phyloP scores from a whole-genome alignment of 2,888 invertebrate genomes.

The Orthosia cruda region DNA sequence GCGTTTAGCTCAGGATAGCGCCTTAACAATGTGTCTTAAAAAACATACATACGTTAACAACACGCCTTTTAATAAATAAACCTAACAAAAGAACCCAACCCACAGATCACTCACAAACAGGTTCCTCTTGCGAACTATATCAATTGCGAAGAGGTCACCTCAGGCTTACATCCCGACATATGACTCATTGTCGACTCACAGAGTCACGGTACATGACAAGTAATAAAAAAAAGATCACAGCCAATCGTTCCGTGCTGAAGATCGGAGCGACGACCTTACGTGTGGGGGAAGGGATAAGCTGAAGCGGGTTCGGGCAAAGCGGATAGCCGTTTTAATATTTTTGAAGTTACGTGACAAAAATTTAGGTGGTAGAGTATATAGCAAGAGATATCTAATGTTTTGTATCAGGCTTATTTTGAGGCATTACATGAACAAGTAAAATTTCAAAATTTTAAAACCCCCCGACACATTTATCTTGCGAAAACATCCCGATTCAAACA shows the following conservation, averaged over 20 bases:
- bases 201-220: constrained; percentile 74
- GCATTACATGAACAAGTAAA: too few species aligned
- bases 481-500: too few species aligned
- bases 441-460: too few species aligned
- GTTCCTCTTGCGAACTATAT: constrained; percentile 49
- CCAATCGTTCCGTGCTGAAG: constrained; percentile 88
- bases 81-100: constrained; percentile 10
- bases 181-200: constrained; percentile 68
- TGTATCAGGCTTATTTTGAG: too few species aligned
- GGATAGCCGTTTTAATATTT: not conserved
- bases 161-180: constrained; percentile 61
- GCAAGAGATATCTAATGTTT: too few species aligned
- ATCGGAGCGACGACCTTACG: constrained; percentile 89
- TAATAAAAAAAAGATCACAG: constrained; percentile 87
- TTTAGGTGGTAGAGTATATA: too few species aligned
- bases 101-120: constrained; percentile 22
- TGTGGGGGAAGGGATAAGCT: constrained; percentile 65
- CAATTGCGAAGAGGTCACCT: constrained; percentile 67
- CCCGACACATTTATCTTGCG: too few species aligned
- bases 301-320: constrained; percentile 56
- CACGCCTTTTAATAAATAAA: not conserved
- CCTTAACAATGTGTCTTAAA: too few species aligned
- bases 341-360: not conserved
- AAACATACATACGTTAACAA: too few species aligned
- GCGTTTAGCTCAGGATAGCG: too few species aligned